Evolutionary conservation across 2,113 vertebrate genomes (phyloP).

Genomic region (Chloropsis cyanopogon): DNA sequence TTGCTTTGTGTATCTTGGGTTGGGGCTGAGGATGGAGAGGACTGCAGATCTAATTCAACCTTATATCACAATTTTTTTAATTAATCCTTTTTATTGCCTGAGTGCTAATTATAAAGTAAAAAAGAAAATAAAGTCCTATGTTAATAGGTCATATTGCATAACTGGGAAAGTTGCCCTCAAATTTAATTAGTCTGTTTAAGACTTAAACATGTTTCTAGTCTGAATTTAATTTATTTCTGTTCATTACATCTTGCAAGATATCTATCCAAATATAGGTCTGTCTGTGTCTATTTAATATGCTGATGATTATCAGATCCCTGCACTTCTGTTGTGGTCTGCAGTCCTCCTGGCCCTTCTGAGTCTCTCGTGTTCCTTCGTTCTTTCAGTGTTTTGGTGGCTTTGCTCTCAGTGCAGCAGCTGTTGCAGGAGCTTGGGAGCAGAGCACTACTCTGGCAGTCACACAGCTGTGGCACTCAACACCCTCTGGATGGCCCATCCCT

Average conservation of each 20-base stretch:
- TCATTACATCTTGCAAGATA: neutral
- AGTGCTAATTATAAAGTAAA: neutral
- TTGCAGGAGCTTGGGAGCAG: neutral
- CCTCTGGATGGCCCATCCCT: neutral
- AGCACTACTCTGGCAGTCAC: neutral
- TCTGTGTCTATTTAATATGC: neutral
- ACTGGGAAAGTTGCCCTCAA: neutral
- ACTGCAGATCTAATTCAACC: neutral
- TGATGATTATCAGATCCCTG: neutral
- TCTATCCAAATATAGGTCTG: neutral
- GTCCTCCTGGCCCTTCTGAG: neutral
- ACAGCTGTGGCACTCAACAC: neutral
- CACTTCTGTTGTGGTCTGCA: neutral
- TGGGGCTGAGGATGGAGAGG: neutral
- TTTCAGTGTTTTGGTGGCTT: neutral
- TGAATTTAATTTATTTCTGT: neutral
- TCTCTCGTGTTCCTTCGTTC: accelerated
- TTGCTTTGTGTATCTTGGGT: neutral
- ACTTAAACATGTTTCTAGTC: neutral
- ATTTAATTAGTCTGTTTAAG: neutral
- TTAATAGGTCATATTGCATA: neutral
- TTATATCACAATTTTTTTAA: neutral
- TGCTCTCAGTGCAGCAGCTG: neutral
- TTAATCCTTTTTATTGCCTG: neutral
- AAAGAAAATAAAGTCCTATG: neutral